phyloP scores from a whole-genome alignment of 2,113 vertebrate species.

The Poecile atricapillus region DNA sequence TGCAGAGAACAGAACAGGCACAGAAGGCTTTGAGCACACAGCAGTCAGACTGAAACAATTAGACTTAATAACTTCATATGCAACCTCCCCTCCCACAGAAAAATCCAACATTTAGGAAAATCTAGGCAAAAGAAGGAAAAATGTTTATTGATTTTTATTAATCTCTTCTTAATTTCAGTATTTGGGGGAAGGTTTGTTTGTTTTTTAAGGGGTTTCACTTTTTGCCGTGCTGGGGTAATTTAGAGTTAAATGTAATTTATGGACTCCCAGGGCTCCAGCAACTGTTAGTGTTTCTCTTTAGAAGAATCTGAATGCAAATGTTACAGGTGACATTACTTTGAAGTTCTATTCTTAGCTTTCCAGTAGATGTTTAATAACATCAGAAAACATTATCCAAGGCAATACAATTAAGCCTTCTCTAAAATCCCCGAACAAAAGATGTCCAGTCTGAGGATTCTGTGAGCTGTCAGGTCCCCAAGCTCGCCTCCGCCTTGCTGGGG shows the following conservation, averaged over 20 bases:
- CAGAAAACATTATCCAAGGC: conserved; percentile 26
- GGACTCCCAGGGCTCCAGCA: not conserved
- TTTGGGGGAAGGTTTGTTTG: not conserved
- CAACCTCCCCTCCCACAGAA: conserved; percentile 8
- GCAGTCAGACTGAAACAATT: not conserved
- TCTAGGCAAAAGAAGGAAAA: conserved; percentile 3
- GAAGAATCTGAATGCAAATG: conserved; percentile 3
- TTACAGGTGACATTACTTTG: conserved; percentile 55
- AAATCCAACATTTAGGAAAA: conserved; percentile 16
- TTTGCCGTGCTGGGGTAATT: not conserved
- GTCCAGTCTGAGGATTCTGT: not conserved
- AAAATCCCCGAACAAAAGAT: conserved; percentile 34
- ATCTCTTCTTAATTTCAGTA: not conserved
- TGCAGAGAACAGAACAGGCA: not conserved
- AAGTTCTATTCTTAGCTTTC: conserved; percentile 45
- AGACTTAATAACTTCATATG: not conserved
- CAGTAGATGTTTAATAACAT: not conserved
- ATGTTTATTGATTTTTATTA: not conserved
- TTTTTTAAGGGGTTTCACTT: not conserved
- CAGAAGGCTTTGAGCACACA: conserved; percentile 5
- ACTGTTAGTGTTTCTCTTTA: not conserved
- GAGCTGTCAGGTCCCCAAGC: not conserved
- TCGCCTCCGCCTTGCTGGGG: rapidly evolving
- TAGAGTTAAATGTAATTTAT: not conserved
- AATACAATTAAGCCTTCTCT: conserved; percentile 24